Base-by-base conservation (phyloP, 2,888 invertebrate genomes). In the Gandaritis pyraliata region DNA sequence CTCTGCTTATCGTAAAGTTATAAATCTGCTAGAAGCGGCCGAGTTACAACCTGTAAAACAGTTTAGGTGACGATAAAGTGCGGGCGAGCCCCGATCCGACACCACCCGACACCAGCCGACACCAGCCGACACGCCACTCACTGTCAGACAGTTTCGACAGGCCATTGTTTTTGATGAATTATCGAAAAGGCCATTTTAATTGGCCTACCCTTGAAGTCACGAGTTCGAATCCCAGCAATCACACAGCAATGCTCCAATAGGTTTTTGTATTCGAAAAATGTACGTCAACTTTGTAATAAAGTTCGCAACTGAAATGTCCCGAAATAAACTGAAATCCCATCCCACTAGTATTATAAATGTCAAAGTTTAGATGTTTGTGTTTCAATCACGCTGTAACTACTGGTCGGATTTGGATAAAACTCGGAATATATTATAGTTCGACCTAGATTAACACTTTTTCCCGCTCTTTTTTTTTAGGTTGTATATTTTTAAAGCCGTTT, bases 41-140 rank as follows among this genome's bases (percentile, higher is more conserved):
- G 48, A 64, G 66, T 66, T 66, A 69, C 58, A 67, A 62, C 64
- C 67, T 67, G 68, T 63, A 66, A 71, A 71, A 67, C 65, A 61
- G 62, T 70, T 68, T 64, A 64, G 61, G 65, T 61, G 58, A 18
- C 59, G 41, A 58, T 65, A 66, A 66, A 66, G 59, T 66, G 59
- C 43, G 43, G 43, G 43, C 4, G 59, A 61, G 55, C 18, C 18
- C 48, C 56, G 45, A 33, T 12, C 38, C 58, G 38, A 52, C 47
- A 46, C 51, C 13, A 15, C 41, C 41, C 7, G 41, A 30, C 7
- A 30, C 1, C 13, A 13, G 5, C 13, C 41, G 41, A 41, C 13
- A 15, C 8, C 41, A 41, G 15, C 15, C 41, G 46, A 12, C 46
- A 41, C 41, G 41, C 41, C 41, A 38, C 38, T n/a, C 38, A 33